A percentile compares a stretch with the other conserved stretches of the same genome.
Evolutionary conservation across 1,140 invertebrate species (phyloP).

Genomic region (Trichoplusia ni): DNA sequence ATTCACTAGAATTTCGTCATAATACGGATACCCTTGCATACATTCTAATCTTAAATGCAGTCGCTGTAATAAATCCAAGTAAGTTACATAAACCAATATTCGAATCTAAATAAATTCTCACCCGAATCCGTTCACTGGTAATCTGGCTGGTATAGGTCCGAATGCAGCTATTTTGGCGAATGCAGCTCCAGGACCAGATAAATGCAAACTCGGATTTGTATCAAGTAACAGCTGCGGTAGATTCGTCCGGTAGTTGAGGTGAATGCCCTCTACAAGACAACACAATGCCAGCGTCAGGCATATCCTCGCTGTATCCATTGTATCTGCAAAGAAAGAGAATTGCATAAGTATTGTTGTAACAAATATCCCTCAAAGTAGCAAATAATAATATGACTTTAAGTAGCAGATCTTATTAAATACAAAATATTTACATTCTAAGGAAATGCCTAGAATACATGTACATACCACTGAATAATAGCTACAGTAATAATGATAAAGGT

Average conservation of each 20-base stretch:
- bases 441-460: too few relatives aligned
- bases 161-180: slow-evolving; percentile 34
- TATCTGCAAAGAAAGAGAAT: slow-evolving; percentile 35
- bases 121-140: slow-evolving; percentile 63
- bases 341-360: not conserved
- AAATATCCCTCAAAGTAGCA: not conserved
- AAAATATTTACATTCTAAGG: too few relatives aligned
- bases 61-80: not conserved
- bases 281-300: slow-evolving; percentile 19
- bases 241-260: slow-evolving; percentile 12
- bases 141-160: slow-evolving; percentile 43
- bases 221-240: slow-evolving; percentile 27
- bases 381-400: too few relatives aligned
- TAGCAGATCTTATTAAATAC: too few relatives aligned
- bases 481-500: too few relatives aligned
- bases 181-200: slow-evolving; percentile 17
- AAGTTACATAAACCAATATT: too few relatives aligned
- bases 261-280: slow-evolving; percentile 15
- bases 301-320: slow-evolving; percentile 19
- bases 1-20: not conserved
- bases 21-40: too few relatives aligned
- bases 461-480: too few relatives aligned
- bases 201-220: slow-evolving; percentile 22
- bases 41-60: too few relatives aligned
- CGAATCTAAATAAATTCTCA: slow-evolving; percentile 42